These are phyloP conservation scores for Ophioninae sp. DNA, from an alignment of 2,888 invertebrate genomes.

Conservation along the genomic window DNA sequence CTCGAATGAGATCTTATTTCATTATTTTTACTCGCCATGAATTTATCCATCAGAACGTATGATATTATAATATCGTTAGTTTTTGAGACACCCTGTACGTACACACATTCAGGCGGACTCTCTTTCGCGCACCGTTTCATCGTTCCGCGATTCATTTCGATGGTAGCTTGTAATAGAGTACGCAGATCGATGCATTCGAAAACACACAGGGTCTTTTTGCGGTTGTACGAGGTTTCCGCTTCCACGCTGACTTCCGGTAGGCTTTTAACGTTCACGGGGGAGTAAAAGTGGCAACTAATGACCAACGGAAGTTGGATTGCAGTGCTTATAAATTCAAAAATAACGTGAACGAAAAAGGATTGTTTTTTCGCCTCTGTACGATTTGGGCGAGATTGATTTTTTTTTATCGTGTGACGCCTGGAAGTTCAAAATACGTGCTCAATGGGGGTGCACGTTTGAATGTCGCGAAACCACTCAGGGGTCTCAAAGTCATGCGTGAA, in stretches of 20 bases:
- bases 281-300: conserved; percentile 29
- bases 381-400: neutral
- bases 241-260: conserved; percentile 58
- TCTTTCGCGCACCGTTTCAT: conserved; percentile 41
- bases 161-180: conserved; percentile 4
- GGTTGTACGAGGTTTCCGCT: conserved; percentile 12
- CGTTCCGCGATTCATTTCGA: conserved; percentile 31
- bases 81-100: too few relatives aligned
- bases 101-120: conserved; percentile 2
- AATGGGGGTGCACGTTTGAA: conserved; percentile 55
- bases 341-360: neutral
- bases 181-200: neutral
- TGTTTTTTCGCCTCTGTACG: neutral
- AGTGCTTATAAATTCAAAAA: conserved; percentile 32
- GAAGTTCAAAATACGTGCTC: conserved; percentile 69
- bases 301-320: conserved; percentile 55
- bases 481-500: conserved; percentile 63
- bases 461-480: conserved; percentile 25
- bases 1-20: too few relatives aligned
- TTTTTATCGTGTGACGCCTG: conserved; percentile 37
- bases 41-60: too few relatives aligned
- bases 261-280: conserved; percentile 58
- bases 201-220: neutral
- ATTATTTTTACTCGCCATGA: too few relatives aligned
- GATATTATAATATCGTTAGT: too few relatives aligned